Percentiles rank a stretch among this genome's conserved stretches.
Evolutionary conservation across 2,888 invertebrate genomes (phyloP).

Genomic region (Entomobrya multifasciata): DNA sequence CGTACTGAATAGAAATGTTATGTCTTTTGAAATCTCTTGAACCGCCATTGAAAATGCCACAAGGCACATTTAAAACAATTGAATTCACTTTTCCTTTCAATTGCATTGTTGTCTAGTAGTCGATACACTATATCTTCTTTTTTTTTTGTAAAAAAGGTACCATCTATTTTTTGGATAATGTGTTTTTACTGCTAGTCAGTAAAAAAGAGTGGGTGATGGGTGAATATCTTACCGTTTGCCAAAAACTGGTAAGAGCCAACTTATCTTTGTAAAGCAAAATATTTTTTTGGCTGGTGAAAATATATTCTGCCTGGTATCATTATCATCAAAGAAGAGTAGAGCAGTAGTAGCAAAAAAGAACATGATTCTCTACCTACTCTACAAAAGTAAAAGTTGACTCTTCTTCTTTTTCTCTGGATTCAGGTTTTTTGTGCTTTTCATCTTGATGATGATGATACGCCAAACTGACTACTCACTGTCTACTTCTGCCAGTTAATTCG

Average conservation of each 20-base stretch:
- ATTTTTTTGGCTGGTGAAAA: neutral
- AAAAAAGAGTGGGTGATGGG: too few species aligned
- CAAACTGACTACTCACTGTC: slow-evolving; percentile 39
- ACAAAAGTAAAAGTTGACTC: neutral
- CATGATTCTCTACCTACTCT: slow-evolving; percentile 36
- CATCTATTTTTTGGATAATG: too few species aligned
- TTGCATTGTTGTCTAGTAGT: neutral
- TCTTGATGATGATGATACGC: neutral
- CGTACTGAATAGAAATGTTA: neutral
- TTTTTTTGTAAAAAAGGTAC: too few species aligned
- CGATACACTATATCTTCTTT: too few species aligned
- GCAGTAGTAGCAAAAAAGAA: too few species aligned
- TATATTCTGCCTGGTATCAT: too few species aligned
- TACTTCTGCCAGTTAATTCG: neutral
- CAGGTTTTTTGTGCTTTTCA: neutral
- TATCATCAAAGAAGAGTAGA: too few species aligned
- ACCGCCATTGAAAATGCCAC: too few species aligned
- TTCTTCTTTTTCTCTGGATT: neutral
- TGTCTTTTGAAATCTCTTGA: slow-evolving; percentile 2
- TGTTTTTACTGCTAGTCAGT: too few species aligned
- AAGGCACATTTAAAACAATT: neutral
- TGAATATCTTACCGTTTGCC: too few species aligned
- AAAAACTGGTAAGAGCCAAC: too few species aligned
- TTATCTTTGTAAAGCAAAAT: neutral
- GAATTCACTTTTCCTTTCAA: neutral